Conservation (phyloP, 2,888 invertebrate genomes). For the Caenorhabditis plicata region DNA sequence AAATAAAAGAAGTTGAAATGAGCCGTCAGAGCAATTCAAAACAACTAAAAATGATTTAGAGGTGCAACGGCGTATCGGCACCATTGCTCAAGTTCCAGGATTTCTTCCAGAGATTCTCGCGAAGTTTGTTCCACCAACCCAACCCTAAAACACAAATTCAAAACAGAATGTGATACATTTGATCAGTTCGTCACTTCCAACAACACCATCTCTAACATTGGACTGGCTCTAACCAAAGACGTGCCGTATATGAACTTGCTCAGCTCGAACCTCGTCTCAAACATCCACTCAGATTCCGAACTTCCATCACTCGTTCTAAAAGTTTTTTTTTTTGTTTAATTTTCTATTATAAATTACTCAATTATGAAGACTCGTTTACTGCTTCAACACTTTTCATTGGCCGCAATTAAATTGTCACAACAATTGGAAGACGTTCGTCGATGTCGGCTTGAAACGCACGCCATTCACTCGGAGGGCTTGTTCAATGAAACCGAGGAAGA, state of each 20-base stretch:
- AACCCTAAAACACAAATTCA: background rate
- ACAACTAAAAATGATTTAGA: no score
- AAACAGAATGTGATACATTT: conserved; percentile 40
- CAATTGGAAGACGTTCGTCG: conserved; percentile 41
- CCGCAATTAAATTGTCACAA: conserved; percentile 54
- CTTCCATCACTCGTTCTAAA: conserved; percentile 61
- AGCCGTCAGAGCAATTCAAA: no score
- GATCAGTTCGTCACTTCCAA: conserved; percentile 34
- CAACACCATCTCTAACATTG: conserved; percentile 30
- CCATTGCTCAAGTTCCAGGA: conserved; percentile 51
- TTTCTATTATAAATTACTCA: background rate
- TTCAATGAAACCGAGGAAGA: conserved; percentile 29
- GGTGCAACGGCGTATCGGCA: conserved; percentile 48
- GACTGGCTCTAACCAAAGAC: conserved; percentile 56
- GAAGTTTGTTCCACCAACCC: conserved; percentile 13
- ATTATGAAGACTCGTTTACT: conserved; percentile 53
- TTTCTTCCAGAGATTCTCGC: conserved; percentile 58
- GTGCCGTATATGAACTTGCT: conserved; percentile 57
- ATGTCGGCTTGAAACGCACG: conserved; percentile 24
- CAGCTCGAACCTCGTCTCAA: conserved; percentile 43
- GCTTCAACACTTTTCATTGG: conserved; percentile 62
- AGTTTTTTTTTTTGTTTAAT: conserved; percentile 13
- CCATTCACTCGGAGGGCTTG: conserved; percentile 10
- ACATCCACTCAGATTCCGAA: conserved; percentile 51
- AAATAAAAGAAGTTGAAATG: conserved; percentile 44